Percentiles rank a stretch among this genome's conserved stretches.
phyloP scores from a whole-genome alignment of 1,140 invertebrate species.

The Papilio helenus region DNA sequence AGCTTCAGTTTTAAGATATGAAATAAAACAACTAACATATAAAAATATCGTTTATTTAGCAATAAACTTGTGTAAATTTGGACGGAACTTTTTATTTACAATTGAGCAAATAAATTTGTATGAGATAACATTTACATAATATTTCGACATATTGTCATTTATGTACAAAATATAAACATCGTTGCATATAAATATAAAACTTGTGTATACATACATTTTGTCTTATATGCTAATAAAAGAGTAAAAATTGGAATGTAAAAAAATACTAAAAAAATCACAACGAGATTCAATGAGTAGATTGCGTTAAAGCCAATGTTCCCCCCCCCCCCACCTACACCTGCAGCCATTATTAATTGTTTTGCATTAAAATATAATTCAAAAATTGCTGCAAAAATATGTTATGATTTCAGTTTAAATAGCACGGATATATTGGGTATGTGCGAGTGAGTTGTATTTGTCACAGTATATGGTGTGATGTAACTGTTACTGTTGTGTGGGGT shows the following conservation, averaged over 20 bases:
- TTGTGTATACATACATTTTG: slow-evolving; percentile 21
- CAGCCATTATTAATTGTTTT: no score
- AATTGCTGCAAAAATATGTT: no score
- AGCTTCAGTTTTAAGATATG: background rate
- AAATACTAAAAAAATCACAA: slow-evolving; percentile 40
- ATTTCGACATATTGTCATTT: background rate
- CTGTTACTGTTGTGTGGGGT: no score
- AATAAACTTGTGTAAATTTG: slow-evolving; percentile 44
- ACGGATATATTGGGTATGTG: no score
- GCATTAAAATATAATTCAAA: no score
- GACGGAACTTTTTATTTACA: slow-evolving; percentile 47
- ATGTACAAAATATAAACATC: slow-evolving; percentile 21
- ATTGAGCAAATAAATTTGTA: background rate
- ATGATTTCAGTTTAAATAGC: no score
- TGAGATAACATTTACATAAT: background rate
- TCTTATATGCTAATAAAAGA: slow-evolving; percentile 9
- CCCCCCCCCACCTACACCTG: background rate
- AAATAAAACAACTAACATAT: slow-evolving; percentile 44
- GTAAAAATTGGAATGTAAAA: slow-evolving; percentile 38
- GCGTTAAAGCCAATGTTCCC: slow-evolving; percentile 22
- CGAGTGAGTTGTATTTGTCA: no score
- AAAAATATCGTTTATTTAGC: slow-evolving; percentile 48
- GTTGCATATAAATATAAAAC: slow-evolving; percentile 15
- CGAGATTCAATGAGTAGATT: slow-evolving; percentile 27
- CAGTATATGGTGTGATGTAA: no score